Percentiles rank a stretch among this genome's conserved stretches.
Conservation (phyloP, 2,797 vertebrate genomes). For the Anolis apletophallus region DNA sequence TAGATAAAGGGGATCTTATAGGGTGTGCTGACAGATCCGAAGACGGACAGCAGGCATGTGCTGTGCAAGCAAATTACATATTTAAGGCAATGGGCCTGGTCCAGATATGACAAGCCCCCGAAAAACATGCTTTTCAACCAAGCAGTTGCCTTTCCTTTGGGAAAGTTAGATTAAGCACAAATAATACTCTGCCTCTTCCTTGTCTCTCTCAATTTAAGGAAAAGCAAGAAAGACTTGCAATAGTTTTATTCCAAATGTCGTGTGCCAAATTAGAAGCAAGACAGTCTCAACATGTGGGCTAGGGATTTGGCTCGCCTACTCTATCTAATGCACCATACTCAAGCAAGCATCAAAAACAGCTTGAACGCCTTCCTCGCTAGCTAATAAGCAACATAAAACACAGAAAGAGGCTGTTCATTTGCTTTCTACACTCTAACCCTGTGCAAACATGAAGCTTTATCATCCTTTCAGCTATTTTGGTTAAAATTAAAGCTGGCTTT, state of each 20-base stretch:
- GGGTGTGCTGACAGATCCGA: slow-evolving; percentile 50
- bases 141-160: slow-evolving; percentile 47
- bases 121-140: slow-evolving; percentile 29
- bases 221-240: not conserved
- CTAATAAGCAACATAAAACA: not conserved
- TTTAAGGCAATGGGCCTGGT: slow-evolving; percentile 51
- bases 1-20: slow-evolving; percentile 51
- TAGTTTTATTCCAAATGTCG: slow-evolving; percentile 19
- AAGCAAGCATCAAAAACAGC: slow-evolving; percentile 2
- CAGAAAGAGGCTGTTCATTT: not conserved
- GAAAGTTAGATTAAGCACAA: slow-evolving; percentile 47
- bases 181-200: not conserved
- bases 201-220: slow-evolving; percentile 40
- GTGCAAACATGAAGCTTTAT: not conserved
- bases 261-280: slow-evolving; percentile 30
- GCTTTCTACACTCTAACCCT: not conserved
- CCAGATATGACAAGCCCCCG: slow-evolving; percentile 4
- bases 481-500: slow-evolving; percentile 2
- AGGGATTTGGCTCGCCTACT: not conserved
- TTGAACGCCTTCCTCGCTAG: not conserved
- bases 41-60: slow-evolving; percentile 49
- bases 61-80: not conserved
- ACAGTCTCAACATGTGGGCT: slow-evolving; percentile 8
- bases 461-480: not conserved
- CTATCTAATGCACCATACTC: slow-evolving; percentile 6